phyloP scores from a whole-genome alignment of 1,140 invertebrate genomes.

The Philopotamus ludificatus region DNA sequence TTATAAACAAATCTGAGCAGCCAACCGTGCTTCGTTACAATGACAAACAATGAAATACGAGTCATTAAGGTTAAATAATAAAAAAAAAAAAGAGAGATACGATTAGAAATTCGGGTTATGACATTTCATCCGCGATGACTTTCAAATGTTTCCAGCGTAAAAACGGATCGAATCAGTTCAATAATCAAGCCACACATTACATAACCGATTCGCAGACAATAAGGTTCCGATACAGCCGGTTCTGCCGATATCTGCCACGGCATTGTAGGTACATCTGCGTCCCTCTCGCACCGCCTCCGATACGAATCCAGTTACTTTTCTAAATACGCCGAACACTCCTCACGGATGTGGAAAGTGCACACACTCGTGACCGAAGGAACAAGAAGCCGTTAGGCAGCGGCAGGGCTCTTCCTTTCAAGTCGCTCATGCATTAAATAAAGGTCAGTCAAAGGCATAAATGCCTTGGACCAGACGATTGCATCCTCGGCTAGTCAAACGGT shows the following conservation, averaged over 20 bases:
- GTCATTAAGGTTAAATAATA: background rate
- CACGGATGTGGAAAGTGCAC: background rate
- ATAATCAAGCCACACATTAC: no score
- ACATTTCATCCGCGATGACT: background rate
- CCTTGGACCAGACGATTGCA: background rate
- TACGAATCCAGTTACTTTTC: background rate
- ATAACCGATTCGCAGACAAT: no score
- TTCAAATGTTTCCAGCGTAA: background rate
- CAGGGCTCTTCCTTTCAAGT: constrained; percentile 5
- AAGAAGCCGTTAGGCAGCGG: constrained; percentile 3
- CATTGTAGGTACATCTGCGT: background rate
- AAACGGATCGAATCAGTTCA: background rate
- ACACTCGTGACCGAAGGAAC: constrained; percentile 11
- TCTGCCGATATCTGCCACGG: no score
- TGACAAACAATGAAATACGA: background rate
- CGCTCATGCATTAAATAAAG: constrained; percentile 9
- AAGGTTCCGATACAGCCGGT: no score
- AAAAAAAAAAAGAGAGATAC: background rate
- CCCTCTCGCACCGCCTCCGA: background rate
- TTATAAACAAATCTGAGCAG: constrained; percentile 19
- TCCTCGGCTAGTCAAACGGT: background rate
- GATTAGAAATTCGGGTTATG: background rate
- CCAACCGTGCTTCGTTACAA: background rate
- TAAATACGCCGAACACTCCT: background rate
- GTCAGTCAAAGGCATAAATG: background rate